phyloP scores from a whole-genome alignment of 2,888 invertebrate species.

The Drosophila differens region DNA sequence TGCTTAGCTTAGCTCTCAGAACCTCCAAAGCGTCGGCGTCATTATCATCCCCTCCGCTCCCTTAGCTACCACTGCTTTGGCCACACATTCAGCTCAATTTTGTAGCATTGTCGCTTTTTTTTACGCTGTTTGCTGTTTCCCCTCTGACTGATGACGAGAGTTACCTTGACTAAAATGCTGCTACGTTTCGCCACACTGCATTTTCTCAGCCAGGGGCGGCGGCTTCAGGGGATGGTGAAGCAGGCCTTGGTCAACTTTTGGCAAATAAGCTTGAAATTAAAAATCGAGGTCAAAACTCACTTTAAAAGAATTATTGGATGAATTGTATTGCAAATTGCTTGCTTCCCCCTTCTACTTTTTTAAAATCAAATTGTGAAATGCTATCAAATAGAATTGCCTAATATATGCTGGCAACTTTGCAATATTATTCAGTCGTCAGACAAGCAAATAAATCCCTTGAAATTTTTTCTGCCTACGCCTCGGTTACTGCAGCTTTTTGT shows the following conservation, averaged over 20 bases:
- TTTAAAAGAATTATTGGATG: background rate
- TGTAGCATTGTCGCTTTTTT: conserved; percentile 47
- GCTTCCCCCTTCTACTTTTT: background rate
- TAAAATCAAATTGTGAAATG: background rate
- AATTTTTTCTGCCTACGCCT: background rate
- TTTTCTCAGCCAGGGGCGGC: conserved; percentile 11
- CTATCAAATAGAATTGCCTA: background rate
- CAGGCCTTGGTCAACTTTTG: background rate
- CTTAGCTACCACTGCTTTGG: background rate
- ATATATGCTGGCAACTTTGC: background rate
- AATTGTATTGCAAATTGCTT: background rate
- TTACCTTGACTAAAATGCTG: conserved; percentile 51
- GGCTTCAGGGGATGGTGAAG: background rate
- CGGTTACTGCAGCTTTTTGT: conserved; percentile 9
- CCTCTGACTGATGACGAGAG: conserved; percentile 35
- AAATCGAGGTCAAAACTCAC: background rate
- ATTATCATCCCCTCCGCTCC: conserved; percentile 38
- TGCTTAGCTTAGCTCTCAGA: conserved; percentile 20
- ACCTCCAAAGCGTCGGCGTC: conserved; percentile 38
- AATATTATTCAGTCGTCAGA: background rate
- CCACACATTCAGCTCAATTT: conserved; percentile 43
- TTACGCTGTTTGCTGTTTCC: conserved; percentile 15
- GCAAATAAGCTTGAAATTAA: background rate
- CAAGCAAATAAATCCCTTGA: background rate
- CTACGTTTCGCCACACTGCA: conserved; percentile 24